Conservation (phyloP, 2,888 invertebrate genomes). For the Thymelicus acteon region DNA sequence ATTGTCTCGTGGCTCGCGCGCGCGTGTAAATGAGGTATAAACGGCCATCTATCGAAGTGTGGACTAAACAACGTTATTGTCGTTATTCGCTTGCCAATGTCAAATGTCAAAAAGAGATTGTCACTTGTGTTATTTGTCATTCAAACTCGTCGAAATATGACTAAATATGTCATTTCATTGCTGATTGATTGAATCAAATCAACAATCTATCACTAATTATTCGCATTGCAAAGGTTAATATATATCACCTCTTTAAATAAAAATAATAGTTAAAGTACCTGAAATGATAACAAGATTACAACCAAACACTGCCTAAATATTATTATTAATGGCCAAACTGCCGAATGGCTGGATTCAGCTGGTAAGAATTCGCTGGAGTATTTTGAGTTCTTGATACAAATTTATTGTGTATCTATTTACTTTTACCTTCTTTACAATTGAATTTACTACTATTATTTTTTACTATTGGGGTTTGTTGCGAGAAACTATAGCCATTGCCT, state of each 20-base stretch:
- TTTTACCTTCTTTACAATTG: slow-evolving; percentile 54
- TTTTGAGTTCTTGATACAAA: slow-evolving; percentile 50
- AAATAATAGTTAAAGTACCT: slow-evolving; percentile 43
- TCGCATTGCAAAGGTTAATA: slow-evolving; percentile 40
- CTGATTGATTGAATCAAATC: background rate
- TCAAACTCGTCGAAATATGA: too few species aligned
- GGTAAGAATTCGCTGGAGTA: slow-evolving; percentile 61
- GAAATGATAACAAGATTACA: slow-evolving; percentile 58
- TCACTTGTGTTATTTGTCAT: too few species aligned
- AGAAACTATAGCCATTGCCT: background rate
- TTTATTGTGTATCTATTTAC: slow-evolving; percentile 62
- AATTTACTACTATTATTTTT: background rate
- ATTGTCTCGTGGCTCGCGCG: too few species aligned
- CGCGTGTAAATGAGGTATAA: too few species aligned
- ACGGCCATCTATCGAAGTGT: too few species aligned
- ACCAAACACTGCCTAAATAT: slow-evolving; percentile 58
- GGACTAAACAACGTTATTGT: too few species aligned
- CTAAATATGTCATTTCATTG: background rate
- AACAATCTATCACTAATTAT: slow-evolving; percentile 16
- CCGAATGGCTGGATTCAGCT: slow-evolving; percentile 86
- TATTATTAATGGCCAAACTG: slow-evolving; percentile 79
- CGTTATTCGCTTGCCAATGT: too few species aligned
- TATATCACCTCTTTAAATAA: slow-evolving; percentile 46
- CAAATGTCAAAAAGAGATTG: too few species aligned
- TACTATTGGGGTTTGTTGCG: background rate